Evolutionary conservation across 1,140 invertebrate genomes (phyloP).

Genomic region (Sinella curviseta): DNA sequence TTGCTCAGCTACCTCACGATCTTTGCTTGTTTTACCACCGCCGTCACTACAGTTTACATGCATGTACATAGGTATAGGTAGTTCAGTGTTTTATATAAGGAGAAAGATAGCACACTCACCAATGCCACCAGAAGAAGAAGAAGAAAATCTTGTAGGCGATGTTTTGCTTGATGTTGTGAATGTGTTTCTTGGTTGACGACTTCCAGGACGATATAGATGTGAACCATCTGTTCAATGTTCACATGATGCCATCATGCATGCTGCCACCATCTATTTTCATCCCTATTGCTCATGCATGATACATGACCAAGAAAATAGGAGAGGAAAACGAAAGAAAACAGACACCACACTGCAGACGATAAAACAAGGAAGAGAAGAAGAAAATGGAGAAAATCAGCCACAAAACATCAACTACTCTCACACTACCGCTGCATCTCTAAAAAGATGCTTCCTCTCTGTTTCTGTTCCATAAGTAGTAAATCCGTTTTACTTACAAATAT

Average conservation of each 20-base stretch:
- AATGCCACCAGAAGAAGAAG: too few species aligned
- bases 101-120: background rate
- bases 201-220: background rate
- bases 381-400: background rate
- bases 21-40: too few species aligned
- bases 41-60: too few species aligned
- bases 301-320: conserved; percentile 16
- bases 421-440: background rate
- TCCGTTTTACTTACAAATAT: too few species aligned
- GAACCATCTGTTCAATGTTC: conserved; percentile 15
- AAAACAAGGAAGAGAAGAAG: background rate
- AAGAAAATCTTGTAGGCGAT: too few species aligned
- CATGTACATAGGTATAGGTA: too few species aligned
- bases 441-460: background rate
- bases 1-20: background rate
- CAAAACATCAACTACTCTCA: background rate
- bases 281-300: conserved; percentile 23
- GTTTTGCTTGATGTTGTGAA: too few species aligned
- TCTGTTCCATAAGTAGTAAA: too few species aligned
- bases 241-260: conserved; percentile 11
- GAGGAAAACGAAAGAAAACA: background rate
- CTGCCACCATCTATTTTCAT: conserved; percentile 14
- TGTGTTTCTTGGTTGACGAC: too few species aligned
- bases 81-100: too few species aligned
- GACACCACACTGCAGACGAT: too few species aligned